These are phyloP conservation scores for Oxycera nigricornis DNA, from an alignment of 2,888 invertebrate genomes.

Conservation along the genomic window DNA sequence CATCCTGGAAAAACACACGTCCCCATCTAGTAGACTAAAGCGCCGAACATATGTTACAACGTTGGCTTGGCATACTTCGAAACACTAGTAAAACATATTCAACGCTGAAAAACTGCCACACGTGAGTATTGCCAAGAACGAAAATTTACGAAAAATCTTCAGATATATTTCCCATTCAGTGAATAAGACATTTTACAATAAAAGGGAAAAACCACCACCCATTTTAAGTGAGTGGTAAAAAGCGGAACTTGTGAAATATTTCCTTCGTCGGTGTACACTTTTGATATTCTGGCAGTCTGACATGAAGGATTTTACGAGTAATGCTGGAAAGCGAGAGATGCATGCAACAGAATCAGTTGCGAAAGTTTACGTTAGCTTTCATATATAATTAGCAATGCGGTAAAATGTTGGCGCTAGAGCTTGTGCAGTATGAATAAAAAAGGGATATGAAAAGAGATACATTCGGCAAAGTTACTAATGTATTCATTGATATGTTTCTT, in stretches of 20 bases:
- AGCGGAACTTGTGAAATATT: slow-evolving; percentile 24
- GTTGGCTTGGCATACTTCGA: background rate
- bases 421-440: no score
- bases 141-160: slow-evolving; percentile 27
- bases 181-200: slow-evolving; percentile 29
- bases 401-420: no score
- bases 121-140: slow-evolving; percentile 29
- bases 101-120: slow-evolving; percentile 17
- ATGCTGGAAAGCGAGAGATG: background rate
- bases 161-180: slow-evolving; percentile 13
- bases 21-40: slow-evolving; percentile 3
- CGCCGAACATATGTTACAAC: slow-evolving; percentile 5
- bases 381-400: slow-evolving; percentile 36
- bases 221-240: slow-evolving; percentile 12
- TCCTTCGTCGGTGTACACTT: slow-evolving; percentile 7
- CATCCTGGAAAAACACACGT: background rate
- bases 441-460: no score
- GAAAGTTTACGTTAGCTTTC: slow-evolving; percentile 20
- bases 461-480: no score
- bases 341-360: background rate
- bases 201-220: slow-evolving; percentile 2
- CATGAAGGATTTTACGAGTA: slow-evolving; percentile 15
- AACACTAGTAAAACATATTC: slow-evolving; percentile 9
- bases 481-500: no score
- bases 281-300: slow-evolving; percentile 30